Base-by-base conservation (phyloP, 2,888 invertebrate genomes). In the Branchipolynoe longqiensis region DNA sequence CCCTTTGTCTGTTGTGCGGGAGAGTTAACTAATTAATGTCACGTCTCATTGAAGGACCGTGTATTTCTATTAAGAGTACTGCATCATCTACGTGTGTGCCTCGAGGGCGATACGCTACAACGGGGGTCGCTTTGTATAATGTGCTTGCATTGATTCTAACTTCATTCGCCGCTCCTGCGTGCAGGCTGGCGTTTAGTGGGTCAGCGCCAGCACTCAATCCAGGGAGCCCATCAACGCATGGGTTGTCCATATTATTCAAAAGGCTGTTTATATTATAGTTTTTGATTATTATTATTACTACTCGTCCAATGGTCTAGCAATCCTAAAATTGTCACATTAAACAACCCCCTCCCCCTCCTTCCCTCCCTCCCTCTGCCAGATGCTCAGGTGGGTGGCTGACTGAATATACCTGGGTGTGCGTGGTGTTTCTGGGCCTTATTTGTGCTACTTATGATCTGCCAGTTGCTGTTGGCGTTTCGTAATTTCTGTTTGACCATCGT, bases 381-480 rank as follows among this genome's bases (percentile, higher is more conserved):
- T 14, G 56, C 62, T 69, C 69, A 33, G 22, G 22, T 38, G 36
- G 14, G 12, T 69, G 69, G 38, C 14, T 69, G 69, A n/a, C n/a
- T n/a, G n/a, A n/a, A n/a, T 14, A 69, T 25, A 22, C 14, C 12
- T 22, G 33, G 69, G 38, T 69, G 62, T 62, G 62, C 8, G 33
- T 25, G 69, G 25, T 69, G 69, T 69, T 14, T 36, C 69, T 69
- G 48, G 48, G 25, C 41, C 38, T 38, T 14, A 73, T 33, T 48
- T 54, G 28, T 54, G 78, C 78, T 78, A 54, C 28, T 4, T 78
- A 28, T 78, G 78, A 48, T 78, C 48, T 48, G 78, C 54, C 69
- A 41, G 6, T 74, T 74, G 74, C 38, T 54, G 69, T 69, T 33
- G 38, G 58, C 25, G 14, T 58, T 18, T 58, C n/a, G n/a, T 58